Conservation (phyloP, 2,797 vertebrate species). For the Ctenosaura bakeri region DNA sequence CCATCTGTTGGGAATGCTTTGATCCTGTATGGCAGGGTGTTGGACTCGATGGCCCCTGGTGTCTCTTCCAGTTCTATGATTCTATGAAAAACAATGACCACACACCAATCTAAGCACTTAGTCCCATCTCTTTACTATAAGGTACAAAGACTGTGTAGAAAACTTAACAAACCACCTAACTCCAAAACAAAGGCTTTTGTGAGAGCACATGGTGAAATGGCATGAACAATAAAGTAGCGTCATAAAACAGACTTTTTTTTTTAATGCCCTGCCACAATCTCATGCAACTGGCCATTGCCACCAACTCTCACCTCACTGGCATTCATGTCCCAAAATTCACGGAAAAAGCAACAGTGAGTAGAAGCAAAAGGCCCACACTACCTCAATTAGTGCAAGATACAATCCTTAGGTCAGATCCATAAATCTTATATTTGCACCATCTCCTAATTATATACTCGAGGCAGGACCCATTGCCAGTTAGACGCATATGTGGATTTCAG, state of each 20-base stretch:
- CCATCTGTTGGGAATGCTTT: no score
- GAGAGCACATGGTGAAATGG: background rate
- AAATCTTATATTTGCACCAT: background rate
- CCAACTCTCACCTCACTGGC: background rate
- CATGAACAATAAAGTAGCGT: background rate
- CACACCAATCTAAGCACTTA: no score
- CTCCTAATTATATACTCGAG: background rate
- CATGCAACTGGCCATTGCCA: background rate
- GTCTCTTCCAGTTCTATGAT: no score
- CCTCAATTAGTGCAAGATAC: background rate
- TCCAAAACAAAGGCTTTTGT: no score
- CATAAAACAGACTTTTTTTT: background rate
- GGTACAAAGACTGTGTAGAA: no score
- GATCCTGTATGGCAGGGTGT: no score
- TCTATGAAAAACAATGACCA: no score
- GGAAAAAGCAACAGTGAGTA: background rate
- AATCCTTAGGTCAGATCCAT: background rate
- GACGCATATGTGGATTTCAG: background rate
- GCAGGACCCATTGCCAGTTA: background rate
- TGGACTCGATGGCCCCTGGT: no score
- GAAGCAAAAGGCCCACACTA: background rate
- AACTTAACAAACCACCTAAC: no score
- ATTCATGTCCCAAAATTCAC: background rate
- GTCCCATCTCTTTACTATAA: no score
- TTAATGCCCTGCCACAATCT: background rate